These are phyloP conservation scores for Mugil cephalus DNA, from an alignment of 2,113 vertebrate species.

Conservation along the genomic window DNA sequence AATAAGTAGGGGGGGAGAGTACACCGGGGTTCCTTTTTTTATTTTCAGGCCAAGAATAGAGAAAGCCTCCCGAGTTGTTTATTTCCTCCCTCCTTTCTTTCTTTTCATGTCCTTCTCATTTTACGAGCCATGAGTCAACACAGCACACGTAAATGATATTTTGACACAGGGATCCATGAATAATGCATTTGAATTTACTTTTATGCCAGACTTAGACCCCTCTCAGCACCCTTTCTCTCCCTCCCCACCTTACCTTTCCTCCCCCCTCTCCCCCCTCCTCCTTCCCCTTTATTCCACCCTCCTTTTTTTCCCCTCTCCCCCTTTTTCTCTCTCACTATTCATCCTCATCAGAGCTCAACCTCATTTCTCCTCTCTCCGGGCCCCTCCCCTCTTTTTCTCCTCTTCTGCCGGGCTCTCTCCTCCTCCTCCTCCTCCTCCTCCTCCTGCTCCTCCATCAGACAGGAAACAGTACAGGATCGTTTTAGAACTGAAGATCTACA, in stretches of 20 bases:
- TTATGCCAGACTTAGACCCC: conserved; percentile 81
- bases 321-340: conserved; percentile 64
- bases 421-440: conserved; percentile 45
- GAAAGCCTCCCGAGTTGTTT: conserved; percentile 78
- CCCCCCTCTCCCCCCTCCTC: conserved; percentile 5
- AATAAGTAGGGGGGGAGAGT: conserved; percentile 71
- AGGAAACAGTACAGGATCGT: conserved; percentile 55
- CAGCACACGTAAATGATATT: conserved; percentile 84
- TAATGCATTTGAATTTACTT: conserved; percentile 85
- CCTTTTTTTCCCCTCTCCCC: conserved; percentile 12
- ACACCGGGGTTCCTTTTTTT: conserved; percentile 48
- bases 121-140: conserved; percentile 84
- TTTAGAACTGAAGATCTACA: conserved; percentile 39
- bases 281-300: conserved; percentile 26
- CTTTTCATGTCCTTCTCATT: conserved; percentile 85
- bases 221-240: conserved; percentile 64
- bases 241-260: conserved; percentile 31
- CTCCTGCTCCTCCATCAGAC: conserved; percentile 49
- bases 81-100: conserved; percentile 77
- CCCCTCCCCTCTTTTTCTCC: conserved; percentile 38
- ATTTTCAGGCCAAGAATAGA: conserved; percentile 72
- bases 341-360: conserved; percentile 67
- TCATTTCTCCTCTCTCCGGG: conserved; percentile 55
- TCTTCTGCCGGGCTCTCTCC: conserved; percentile 37
- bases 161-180: conserved; percentile 84